These are phyloP conservation scores for Eilema depressum DNA, from an alignment of 2,888 invertebrate species.

Conservation along the genomic window DNA sequence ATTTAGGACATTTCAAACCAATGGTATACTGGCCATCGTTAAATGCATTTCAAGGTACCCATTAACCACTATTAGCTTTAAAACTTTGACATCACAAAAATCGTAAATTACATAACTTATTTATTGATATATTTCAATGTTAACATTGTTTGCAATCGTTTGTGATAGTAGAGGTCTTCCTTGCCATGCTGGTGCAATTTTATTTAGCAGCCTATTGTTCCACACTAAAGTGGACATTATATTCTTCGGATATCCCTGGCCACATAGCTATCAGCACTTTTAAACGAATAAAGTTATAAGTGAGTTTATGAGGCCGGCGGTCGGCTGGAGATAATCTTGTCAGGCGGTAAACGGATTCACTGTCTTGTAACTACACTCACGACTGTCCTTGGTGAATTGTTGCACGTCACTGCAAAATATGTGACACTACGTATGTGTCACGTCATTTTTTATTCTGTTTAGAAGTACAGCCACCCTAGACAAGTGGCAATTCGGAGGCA, in stretches of 20 bases:
- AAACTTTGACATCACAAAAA: no score
- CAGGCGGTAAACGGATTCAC: conserved; percentile 57
- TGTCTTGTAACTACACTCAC: conserved; percentile 47
- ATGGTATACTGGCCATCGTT: no score
- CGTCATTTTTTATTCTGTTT: neutral
- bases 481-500: no score
- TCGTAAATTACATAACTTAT: no score
- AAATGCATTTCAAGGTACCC: no score
- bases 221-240: neutral
- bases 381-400: conserved; percentile 38
- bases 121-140: no score
- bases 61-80: no score
- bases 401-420: conserved; percentile 14
- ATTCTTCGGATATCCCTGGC: conserved; percentile 6
- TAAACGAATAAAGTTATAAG: conserved; percentile 37
- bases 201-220: neutral
- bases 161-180: no score
- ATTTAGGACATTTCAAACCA: no score
- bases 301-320: conserved; percentile 29
- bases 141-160: no score
- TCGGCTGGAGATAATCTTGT: conserved; percentile 54
- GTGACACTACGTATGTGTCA: neutral
- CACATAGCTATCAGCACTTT: conserved; percentile 14
- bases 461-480: no score
- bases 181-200: neutral